phyloP scores from a whole-genome alignment of 2,113 vertebrate genomes.

The Albula goreensis region DNA sequence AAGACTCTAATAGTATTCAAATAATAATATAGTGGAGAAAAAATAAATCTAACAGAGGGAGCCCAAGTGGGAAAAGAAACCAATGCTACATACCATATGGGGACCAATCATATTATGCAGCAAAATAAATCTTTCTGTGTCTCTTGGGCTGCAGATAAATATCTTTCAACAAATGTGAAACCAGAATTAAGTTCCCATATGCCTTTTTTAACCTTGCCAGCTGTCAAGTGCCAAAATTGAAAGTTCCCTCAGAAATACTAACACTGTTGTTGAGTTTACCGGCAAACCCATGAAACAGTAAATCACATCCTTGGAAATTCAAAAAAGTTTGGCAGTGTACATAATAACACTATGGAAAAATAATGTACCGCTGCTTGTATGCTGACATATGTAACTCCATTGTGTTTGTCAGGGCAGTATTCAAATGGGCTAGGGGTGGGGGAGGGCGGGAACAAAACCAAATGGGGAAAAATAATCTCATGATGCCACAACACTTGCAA shows the following conservation, averaged over 20 bases:
- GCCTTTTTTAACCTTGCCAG: no score
- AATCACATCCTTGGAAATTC: neutral
- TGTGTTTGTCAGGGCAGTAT: neutral
- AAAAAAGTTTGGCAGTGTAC: neutral
- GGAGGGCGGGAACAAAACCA: neutral
- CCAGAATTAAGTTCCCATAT: no score
- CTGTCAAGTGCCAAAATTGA: neutral
- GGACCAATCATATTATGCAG: no score
- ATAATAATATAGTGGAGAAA: no score
- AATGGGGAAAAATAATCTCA: neutral
- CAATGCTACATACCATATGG: no score
- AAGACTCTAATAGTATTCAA: no score
- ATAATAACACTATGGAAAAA: no score
- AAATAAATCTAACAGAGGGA: no score
- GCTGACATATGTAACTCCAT: neutral
- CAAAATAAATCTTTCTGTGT: no score
- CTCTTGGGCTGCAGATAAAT: no score
- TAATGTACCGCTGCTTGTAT: neutral
- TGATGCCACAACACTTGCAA: neutral
- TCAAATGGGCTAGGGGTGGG: neutral
- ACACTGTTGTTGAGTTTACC: neutral
- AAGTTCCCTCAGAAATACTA: neutral
- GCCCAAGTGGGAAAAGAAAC: no score
- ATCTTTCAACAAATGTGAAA: no score
- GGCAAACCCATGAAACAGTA: neutral